Percentiles rank a stretch among this genome's conserved stretches.
phyloP scores from a whole-genome alignment of 2,888 invertebrate species.

The Drosophila trichaetosa region DNA sequence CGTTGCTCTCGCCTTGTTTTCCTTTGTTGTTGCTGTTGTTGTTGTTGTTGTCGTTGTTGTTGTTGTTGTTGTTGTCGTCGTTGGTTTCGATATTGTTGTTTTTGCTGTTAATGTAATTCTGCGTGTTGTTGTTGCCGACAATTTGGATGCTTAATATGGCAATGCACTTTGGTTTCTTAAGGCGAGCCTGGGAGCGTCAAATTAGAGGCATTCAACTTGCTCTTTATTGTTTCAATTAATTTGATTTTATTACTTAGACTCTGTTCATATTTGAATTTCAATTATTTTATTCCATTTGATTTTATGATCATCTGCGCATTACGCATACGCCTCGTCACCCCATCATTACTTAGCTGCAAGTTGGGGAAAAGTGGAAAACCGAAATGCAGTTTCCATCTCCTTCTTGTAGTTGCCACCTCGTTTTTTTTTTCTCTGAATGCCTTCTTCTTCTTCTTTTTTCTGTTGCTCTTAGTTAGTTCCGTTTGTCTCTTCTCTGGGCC shows the following conservation, averaged over 20 bases:
- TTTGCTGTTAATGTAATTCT: neutral
- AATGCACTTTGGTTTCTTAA: slow-evolving; percentile 63
- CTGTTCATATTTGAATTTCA: neutral
- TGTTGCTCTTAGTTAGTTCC: neutral
- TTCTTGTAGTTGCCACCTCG: neutral
- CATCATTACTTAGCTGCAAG: neutral
- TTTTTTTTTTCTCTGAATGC: slow-evolving; percentile 17
- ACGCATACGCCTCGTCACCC: neutral
- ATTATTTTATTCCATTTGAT: neutral
- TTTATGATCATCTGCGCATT: neutral
- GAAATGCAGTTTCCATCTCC: neutral
- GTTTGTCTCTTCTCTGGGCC: neutral
- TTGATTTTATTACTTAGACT: slow-evolving; percentile 15
- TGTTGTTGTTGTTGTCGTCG: slow-evolving; percentile 10
- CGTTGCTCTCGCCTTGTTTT: slow-evolving; percentile 38
- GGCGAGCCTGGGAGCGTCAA: slow-evolving; percentile 40
- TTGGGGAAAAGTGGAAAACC: neutral
- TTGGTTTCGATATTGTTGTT: neutral
- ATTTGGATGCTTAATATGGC: slow-evolving; percentile 62
- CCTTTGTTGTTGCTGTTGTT: slow-evolving; percentile 10
- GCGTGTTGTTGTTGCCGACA: slow-evolving; percentile 17
- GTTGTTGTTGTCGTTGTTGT: slow-evolving; percentile 8
- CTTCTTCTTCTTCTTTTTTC: neutral
- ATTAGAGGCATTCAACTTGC: slow-evolving; percentile 38
- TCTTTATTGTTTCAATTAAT: slow-evolving; percentile 24